Evolutionary conservation across 1,140 invertebrate species (phyloP), one percentile per base, ranked within the genome.

Genomic region (Conus ventricosus): DNA sequence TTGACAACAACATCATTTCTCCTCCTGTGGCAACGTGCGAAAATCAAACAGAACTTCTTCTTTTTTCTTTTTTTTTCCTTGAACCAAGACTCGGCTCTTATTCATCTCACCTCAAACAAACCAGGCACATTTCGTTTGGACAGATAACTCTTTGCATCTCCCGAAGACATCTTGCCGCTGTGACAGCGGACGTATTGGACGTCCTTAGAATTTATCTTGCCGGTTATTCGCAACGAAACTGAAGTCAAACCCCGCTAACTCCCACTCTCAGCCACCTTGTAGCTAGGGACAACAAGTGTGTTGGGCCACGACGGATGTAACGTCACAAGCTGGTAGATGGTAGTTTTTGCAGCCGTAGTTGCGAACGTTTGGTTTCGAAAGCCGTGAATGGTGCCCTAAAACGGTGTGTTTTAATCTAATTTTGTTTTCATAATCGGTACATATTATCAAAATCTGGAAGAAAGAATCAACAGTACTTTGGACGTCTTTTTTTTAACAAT

Each of bases 141-240:
- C 53, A 95, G 91, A 89, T 95, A 95, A 17, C 92, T 89, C 89
- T 95, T 95, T 23, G 95, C 95, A 92, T 95, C 94, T 87, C 94
- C 93, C 67, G 93, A 93, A 82, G 93, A 94, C 94, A 94, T 94
- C 78, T 94, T 94, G 90, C 94, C 94, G 91, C 92, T 93, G 88
- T 90, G 89, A 88, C 92, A 93, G 91, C 93, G 92, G 92, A 94
- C 91, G 87, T 90, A 93, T 25, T 90, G 90, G 27, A 90, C 87
- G 51, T 91, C 90, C 83, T 91, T 90, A 80, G 89, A 88, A 78
- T 90, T 88, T 91, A 94, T 94, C 89, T 93, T 94, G 91, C 63
- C 84, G 85, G 78, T 85, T 91, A 57, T 53, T 20, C 25, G 17
- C 25, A 87, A 51, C 51, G 60, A 84, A 27, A 53, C n/a, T 17